These are phyloP conservation scores for Enteromius mattozi DNA, from an alignment of 2,797 vertebrate species.

Conservation along the genomic window DNA sequence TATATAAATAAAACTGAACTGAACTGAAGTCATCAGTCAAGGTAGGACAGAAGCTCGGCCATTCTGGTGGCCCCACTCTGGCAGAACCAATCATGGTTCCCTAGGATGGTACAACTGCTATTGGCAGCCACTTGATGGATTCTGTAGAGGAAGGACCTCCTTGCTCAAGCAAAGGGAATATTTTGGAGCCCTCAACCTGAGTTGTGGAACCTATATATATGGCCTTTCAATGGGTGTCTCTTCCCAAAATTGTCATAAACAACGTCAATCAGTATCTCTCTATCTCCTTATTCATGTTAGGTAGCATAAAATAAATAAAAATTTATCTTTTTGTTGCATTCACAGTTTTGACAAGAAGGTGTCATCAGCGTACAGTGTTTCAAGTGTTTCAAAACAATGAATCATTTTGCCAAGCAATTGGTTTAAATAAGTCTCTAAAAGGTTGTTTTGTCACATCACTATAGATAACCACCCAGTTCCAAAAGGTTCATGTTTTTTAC, in stretches of 20 bases:
- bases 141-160: background rate
- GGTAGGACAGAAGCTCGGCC: too few species aligned
- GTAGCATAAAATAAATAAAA: background rate
- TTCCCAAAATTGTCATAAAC: too few species aligned
- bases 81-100: background rate
- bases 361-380: background rate
- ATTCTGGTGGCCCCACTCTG: background rate
- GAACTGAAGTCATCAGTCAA: background rate
- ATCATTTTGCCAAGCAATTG: background rate
- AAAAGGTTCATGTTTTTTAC: too few species aligned
- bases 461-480: too few species aligned
- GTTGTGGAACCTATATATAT: background rate
- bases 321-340: background rate
- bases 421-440: background rate
- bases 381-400: background rate
- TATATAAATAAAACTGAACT: too few species aligned
- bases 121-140: background rate
- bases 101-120: background rate
- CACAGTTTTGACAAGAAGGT: background rate
- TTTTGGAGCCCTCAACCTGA: background rate
- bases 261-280: too few species aligned
- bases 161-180: background rate
- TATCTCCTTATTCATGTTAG: too few species aligned
- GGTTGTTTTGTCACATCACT: too few species aligned
- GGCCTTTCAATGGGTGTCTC: too few species aligned